A percentile compares a stretch with the other conserved stretches of the same genome.
These are phyloP conservation scores for Harpagifer antarcticus DNA, from an alignment of 2,797 vertebrate genomes.

Conservation along the genomic window DNA sequence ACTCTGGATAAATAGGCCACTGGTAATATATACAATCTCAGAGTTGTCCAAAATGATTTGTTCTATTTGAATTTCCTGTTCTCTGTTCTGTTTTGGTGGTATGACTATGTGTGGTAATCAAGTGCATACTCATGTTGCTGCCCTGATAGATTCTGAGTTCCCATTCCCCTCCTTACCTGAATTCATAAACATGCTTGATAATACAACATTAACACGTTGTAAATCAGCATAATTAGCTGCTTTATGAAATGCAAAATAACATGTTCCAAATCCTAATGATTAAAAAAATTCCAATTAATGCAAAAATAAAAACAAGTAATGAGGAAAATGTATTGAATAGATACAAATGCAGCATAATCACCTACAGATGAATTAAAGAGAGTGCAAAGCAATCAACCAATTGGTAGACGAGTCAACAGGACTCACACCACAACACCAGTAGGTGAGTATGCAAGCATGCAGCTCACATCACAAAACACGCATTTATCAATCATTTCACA, in stretches of 20 bases:
- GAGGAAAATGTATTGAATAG: constrained; percentile 1
- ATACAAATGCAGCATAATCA: constrained; percentile 28
- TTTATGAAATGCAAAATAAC: constrained; percentile 26
- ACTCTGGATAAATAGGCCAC: constrained; percentile 15
- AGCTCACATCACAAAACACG: not conserved
- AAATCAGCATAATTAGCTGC: constrained; percentile 19
- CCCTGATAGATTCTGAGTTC: not conserved
- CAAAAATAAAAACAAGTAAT: not conserved
- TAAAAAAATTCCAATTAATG: constrained; percentile 29
- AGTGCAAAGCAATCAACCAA: constrained; percentile 21
- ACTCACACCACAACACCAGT: constrained; percentile 18
- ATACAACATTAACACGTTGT: constrained; percentile 11
- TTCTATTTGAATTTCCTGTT: constrained; percentile 22
- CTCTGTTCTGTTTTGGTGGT: not conserved
- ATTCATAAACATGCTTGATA: not conserved
- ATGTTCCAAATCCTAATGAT: not conserved
- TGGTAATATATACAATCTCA: not conserved
- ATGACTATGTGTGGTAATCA: constrained; percentile 19
- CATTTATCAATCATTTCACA: constrained; percentile 24
- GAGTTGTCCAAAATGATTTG: constrained; percentile 26
- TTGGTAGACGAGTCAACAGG: not conserved
- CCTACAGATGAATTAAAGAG: constrained; percentile 4
- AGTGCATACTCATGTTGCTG: not conserved
- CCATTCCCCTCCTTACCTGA: not conserved
- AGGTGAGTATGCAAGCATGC: constrained; percentile 1